Evolutionary conservation across 2,888 invertebrate species (phyloP).

Genomic region (Chymomyza caudatula): DNA sequence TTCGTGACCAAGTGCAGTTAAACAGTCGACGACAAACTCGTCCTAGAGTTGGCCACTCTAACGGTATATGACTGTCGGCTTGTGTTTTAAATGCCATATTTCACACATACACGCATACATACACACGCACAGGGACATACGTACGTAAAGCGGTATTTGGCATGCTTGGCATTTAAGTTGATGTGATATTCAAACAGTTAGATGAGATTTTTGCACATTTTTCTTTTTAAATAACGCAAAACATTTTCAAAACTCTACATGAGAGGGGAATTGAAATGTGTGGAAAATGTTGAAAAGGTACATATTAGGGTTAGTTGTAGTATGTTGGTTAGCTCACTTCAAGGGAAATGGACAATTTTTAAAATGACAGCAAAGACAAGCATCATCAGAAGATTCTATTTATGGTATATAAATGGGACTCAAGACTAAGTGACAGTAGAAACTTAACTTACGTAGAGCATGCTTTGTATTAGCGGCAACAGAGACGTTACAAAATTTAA

Average conservation of each 20-base stretch:
- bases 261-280: background rate
- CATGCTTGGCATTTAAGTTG: conserved; percentile 44
- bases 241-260: background rate
- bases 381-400: too few relatives aligned
- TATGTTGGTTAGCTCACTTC: too few relatives aligned
- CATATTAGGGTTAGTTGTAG: too few relatives aligned
- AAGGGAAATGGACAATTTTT: too few relatives aligned
- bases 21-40: conserved; percentile 59
- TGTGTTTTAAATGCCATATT: conserved; percentile 42
- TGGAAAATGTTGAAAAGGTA: background rate
- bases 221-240: conserved; percentile 4
- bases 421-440: too few relatives aligned
- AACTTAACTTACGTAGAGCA: too few relatives aligned
- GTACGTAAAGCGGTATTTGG: background rate
- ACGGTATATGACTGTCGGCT: conserved; percentile 14
- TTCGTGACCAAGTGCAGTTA: conserved; percentile 74
- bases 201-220: conserved; percentile 12
- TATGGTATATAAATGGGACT: too few relatives aligned
- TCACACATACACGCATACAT: conserved; percentile 11
- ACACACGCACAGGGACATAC: background rate
- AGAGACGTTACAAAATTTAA: too few relatives aligned
- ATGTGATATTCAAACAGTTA: conserved; percentile 36
- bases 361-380: too few relatives aligned
- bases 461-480: too few relatives aligned
- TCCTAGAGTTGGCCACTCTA: conserved; percentile 13